These are phyloP conservation scores for Micrasema longulum DNA, from an alignment of 1,140 invertebrate species.

Conservation along the genomic window DNA sequence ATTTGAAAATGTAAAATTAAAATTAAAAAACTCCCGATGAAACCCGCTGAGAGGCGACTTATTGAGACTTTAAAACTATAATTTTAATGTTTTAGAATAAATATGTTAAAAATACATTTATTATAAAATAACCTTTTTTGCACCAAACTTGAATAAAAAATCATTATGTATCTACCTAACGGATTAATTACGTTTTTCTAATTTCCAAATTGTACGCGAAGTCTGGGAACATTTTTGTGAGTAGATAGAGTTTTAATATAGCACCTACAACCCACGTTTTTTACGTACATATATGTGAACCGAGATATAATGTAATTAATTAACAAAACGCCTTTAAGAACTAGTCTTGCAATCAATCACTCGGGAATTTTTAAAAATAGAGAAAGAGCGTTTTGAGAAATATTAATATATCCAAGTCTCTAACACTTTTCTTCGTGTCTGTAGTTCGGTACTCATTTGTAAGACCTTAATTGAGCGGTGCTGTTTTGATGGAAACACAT, in stretches of 20 bases:
- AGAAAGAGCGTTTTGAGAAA: background rate
- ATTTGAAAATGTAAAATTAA: too few species aligned
- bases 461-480: slow-evolving; percentile 3
- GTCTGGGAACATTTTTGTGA: background rate
- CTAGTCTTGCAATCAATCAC: slow-evolving; percentile 28
- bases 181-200: too few species aligned
- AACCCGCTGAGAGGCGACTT: too few species aligned
- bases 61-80: too few species aligned
- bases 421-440: slow-evolving; percentile 13
- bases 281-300: background rate
- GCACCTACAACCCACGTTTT: background rate
- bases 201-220: too few species aligned
- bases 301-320: slow-evolving; percentile 19
- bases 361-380: background rate
- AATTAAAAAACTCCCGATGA: too few species aligned
- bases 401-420: background rate
- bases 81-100: too few species aligned
- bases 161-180: too few species aligned
- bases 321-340: slow-evolving; percentile 24
- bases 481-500: slow-evolving; percentile 17
- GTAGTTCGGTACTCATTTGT: slow-evolving; percentile 20
- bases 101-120: too few species aligned
- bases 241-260: slow-evolving; percentile 1
- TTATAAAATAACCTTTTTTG: too few species aligned
- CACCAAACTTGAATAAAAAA: too few species aligned